phyloP scores from a whole-genome alignment of 2,113 vertebrate genomes.

The Melanocharis versteri region DNA sequence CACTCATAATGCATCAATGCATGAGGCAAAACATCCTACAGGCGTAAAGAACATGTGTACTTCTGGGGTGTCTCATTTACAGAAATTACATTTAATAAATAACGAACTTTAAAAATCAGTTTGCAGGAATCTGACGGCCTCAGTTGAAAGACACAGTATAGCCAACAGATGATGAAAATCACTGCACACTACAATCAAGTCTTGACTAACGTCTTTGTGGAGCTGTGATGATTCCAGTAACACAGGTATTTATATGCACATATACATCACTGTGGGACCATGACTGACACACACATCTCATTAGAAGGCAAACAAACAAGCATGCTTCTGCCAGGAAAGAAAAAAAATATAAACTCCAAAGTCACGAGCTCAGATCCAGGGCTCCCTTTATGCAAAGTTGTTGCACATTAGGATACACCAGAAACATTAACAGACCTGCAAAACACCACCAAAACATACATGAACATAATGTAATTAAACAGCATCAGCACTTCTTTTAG shows the following conservation, averaged over 20 bases:
- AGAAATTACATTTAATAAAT: neutral
- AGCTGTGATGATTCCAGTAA: neutral
- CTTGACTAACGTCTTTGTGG: neutral
- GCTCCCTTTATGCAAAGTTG: neutral
- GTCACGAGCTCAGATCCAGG: neutral
- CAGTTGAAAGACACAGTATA: neutral
- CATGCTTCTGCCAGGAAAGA: neutral
- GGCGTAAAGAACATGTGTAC: neutral
- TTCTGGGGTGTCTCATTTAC: neutral
- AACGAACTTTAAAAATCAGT: neutral
- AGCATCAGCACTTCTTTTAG: neutral
- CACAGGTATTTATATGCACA: neutral
- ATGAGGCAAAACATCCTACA: neutral
- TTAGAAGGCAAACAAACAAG: neutral
- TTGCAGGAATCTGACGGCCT: neutral
- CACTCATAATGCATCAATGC: neutral
- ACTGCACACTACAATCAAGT: neutral
- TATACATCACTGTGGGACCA: neutral
- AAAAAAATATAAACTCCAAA: neutral
- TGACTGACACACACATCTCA: neutral
- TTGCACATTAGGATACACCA: neutral
- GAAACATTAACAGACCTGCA: neutral
- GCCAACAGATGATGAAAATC: neutral
- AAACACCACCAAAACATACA: neutral
- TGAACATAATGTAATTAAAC: neutral